Evolutionary conservation across 2,113 vertebrate genomes (phyloP).

Genomic region (Lagopus muta): DNA sequence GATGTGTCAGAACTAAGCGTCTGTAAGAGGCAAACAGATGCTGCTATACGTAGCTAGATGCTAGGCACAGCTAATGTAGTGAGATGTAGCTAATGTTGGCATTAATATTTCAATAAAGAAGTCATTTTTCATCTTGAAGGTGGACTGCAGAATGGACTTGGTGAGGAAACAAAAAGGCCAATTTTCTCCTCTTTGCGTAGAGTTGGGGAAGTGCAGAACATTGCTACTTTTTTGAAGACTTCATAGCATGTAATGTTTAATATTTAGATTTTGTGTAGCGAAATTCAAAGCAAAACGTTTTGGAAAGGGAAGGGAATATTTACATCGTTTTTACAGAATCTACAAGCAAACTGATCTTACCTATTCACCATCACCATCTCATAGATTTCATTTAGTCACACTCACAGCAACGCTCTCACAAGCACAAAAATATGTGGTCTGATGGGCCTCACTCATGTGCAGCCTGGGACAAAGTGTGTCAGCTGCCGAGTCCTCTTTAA

Average conservation of each 20-base stretch:
- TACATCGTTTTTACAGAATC: background rate
- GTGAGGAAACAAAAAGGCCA: background rate
- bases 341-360: background rate
- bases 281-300: background rate
- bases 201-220: background rate
- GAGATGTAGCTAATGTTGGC: background rate
- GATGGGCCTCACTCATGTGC: background rate
- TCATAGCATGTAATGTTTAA: background rate
- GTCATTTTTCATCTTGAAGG: background rate
- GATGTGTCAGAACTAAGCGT: background rate
- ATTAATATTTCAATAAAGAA: conserved; percentile 30
- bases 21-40: background rate
- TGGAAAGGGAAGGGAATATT: background rate
- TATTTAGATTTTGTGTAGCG: background rate
- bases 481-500: background rate
- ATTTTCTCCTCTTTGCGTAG: background rate
- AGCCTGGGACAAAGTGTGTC: rapidly evolving
- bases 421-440: background rate
- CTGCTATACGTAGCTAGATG: background rate
- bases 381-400: background rate
- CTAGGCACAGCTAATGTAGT: background rate
- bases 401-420: background rate
- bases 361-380: background rate
- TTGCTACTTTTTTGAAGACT: background rate
- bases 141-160: background rate